phyloP scores from a whole-genome alignment of 1,140 invertebrate genomes.

The Drosophila kanapiae region DNA sequence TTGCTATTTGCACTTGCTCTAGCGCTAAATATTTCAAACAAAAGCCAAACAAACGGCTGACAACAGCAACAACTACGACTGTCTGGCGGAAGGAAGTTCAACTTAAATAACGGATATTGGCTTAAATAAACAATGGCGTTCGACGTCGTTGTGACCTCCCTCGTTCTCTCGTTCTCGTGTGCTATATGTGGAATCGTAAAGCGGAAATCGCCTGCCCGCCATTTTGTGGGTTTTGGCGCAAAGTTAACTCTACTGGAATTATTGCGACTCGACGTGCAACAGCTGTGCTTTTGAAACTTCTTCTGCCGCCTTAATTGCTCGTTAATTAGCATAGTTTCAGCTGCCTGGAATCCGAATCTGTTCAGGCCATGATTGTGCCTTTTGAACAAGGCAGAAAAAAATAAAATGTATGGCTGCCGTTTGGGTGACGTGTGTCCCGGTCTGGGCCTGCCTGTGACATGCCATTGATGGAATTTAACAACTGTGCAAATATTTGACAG shows the following conservation, averaged over 20 bases:
- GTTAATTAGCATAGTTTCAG: constrained; percentile 73
- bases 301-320: constrained; percentile 62
- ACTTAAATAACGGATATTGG: constrained; percentile 83
- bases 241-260: constrained; percentile 44
- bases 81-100: constrained; percentile 76
- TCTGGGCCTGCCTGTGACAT: constrained; percentile 34
- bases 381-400: neutral
- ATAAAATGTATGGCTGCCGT: neutral
- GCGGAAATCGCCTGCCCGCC: constrained; percentile 38
- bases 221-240: constrained; percentile 53
- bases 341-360: neutral
- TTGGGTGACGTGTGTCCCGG: constrained; percentile 22
- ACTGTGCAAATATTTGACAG: constrained; percentile 76
- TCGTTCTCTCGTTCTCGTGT: neutral
- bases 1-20: constrained; percentile 61
- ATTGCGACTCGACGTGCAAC: constrained; percentile 35
- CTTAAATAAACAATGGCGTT: constrained; percentile 80
- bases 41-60: constrained; percentile 78
- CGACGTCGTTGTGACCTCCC: constrained; percentile 18
- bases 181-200: constrained; percentile 10
- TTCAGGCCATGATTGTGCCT: neutral
- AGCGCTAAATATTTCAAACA: constrained; percentile 80
- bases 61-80: constrained; percentile 60
- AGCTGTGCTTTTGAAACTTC: constrained; percentile 66
- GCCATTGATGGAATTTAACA: constrained; percentile 74